Percentiles rank a stretch among this genome's conserved stretches.
Conservation (phyloP, 2,888 invertebrate genomes). For the Netelia inedita region DNA sequence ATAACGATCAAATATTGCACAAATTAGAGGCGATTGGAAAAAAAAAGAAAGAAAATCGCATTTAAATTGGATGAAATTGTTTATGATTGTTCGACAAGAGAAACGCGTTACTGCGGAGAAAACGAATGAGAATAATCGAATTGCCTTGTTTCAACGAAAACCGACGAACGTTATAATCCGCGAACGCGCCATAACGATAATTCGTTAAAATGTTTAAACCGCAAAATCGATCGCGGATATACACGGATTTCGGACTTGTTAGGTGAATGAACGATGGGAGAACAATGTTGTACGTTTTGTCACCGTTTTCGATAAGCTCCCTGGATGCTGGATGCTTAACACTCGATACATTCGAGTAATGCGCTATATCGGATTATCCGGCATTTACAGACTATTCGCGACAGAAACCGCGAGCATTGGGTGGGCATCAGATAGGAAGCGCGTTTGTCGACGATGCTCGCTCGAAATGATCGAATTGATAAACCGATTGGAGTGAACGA, state of each 20-base stretch:
- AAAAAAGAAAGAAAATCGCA: too few species aligned
- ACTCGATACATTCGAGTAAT: conserved; percentile 29
- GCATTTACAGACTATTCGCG: conserved; percentile 27
- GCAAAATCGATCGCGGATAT: too few species aligned
- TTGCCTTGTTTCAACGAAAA: not conserved
- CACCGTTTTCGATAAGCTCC: conserved; percentile 22
- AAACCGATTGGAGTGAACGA: conserved; percentile 27
- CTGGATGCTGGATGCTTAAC: conserved; percentile 10
- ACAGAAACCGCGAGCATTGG: conserved; percentile 13
- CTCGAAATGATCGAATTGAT: conserved; percentile 37
- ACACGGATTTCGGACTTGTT: too few species aligned
- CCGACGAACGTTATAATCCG: not conserved
- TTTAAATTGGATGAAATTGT: too few species aligned
- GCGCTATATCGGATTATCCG: conserved; percentile 40
- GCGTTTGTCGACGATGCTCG: not conserved
- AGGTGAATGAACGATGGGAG: not conserved
- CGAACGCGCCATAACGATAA: not conserved
- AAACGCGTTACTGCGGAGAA: not conserved
- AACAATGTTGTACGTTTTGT: too few species aligned
- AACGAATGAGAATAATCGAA: not conserved
- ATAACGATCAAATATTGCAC: too few species aligned
- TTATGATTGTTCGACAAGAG: too few species aligned
- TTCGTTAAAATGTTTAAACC: not conserved
- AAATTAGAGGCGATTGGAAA: too few species aligned
- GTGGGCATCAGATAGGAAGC: not conserved